A percentile compares a stretch with the other conserved stretches of the same genome.
phyloP scores from a whole-genome alignment of 2,113 vertebrate species.

The Cettia cetti region DNA sequence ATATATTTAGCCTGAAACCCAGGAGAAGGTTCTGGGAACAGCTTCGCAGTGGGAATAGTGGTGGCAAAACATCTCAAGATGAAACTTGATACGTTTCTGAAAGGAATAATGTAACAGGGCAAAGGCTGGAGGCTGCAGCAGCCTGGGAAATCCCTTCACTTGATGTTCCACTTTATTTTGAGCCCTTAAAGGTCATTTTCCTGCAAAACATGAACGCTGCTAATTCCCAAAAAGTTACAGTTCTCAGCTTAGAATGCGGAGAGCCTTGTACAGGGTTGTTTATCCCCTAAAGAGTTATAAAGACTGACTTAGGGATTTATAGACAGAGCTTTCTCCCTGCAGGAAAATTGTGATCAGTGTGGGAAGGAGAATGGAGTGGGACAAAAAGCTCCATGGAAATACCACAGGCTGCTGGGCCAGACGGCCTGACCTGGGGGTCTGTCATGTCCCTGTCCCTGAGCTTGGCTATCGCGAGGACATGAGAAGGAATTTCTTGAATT shows the following conservation, averaged over 20 bases:
- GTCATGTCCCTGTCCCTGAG: accelerated
- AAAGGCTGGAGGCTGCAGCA: neutral
- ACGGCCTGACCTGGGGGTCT: accelerated
- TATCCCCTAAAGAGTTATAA: neutral
- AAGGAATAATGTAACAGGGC: neutral
- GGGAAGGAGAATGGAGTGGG: neutral
- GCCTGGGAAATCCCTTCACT: neutral
- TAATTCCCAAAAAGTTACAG: neutral
- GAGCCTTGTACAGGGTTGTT: too few species aligned
- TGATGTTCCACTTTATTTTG: neutral
- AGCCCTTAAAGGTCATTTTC: neutral
- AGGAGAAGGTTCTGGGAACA: neutral
- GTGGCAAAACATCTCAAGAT: neutral
- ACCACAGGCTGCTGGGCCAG: neutral
- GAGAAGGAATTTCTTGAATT: neutral
- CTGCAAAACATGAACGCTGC: neutral
- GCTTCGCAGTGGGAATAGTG: neutral
- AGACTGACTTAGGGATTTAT: neutral
- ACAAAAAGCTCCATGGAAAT: neutral
- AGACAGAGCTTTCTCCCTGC: accelerated
- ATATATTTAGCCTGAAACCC: neutral
- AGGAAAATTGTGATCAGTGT: accelerated
- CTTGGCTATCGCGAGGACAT: neutral
- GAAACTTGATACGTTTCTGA: neutral
- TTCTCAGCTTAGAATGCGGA: accelerated